Percentiles rank a stretch among this genome's conserved stretches.
Evolutionary conservation across 2,113 vertebrate genomes (phyloP).

Genomic region (Hoplias malabaricus): DNA sequence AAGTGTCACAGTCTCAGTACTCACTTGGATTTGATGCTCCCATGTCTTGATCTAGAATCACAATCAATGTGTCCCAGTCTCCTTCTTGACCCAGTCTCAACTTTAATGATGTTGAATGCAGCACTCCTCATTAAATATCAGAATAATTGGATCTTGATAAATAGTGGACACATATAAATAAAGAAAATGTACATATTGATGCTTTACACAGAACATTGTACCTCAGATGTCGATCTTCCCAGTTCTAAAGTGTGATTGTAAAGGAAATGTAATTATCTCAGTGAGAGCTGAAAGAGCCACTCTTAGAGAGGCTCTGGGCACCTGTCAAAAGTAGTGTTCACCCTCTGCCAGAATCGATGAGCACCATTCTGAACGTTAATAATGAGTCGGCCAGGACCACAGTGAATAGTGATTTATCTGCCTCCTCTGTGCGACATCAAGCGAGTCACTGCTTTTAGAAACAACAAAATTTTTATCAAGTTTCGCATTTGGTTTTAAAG

Average conservation of each 20-base stretch:
- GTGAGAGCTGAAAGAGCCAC: neutral
- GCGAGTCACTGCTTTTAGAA: neutral
- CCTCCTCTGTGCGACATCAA: constrained; percentile 12
- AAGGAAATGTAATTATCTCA: constrained; percentile 11
- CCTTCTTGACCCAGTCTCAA: no score
- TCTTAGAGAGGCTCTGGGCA: constrained; percentile 1
- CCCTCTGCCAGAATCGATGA: constrained; percentile 25
- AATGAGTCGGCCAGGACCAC: neutral
- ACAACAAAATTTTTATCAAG: constrained; percentile 10
- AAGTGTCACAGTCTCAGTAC: no score
- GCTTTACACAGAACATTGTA: neutral
- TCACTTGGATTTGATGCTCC: no score
- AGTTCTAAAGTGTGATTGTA: constrained; percentile 1
- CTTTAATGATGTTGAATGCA: no score
- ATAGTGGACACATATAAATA: neutral
- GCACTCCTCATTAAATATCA: no score
- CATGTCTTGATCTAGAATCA: no score
- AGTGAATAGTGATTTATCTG: constrained; percentile 12
- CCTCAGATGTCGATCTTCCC: no score
- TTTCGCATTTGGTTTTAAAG: constrained; percentile 29
- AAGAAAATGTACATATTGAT: neutral
- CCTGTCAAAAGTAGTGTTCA: constrained; percentile 8
- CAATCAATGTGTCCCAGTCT: no score
- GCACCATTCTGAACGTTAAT: neutral
- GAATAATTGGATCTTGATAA: neutral